Base-by-base conservation (phyloP, 1,140 invertebrate species). In the Drosophila hydei region DNA sequence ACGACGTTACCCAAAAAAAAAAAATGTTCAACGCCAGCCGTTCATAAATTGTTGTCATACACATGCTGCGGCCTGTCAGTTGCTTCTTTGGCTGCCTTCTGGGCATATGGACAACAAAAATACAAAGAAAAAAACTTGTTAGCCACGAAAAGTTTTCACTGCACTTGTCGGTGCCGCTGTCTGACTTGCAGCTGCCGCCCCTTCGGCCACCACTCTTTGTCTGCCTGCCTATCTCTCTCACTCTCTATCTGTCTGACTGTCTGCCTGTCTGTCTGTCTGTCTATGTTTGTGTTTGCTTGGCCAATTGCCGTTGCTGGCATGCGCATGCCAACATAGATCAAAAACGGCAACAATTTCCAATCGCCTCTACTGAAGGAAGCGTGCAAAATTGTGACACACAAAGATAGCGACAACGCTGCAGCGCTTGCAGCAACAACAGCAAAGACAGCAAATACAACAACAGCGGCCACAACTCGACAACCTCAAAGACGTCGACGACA, bases 341-440 rank as follows among this genome's bases (percentile, higher is more conserved):
- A 85, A 88, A 85, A 84, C 73, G 69, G 80, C 73, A 76, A 84
- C 69, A 77, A 73, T 85, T 84, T 84, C 80, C 79, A 79, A 79
- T 72, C 54, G 59, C 38, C 43, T 50, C 2, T 19, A 54, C 45
- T 68, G 67, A 72, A 85, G 77, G 80, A 85, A 85, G 80, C 80
- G 80, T 85, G 80, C 80, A 85, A 85, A 85, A 79, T 75, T 77
- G 80, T 84, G 80, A 85, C 80, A 85, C 80, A 85, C 80, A 85
- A 85, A 85, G 80, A 85, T 85, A 88, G 75, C 72, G 65, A 76
- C 75, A 40, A 60, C 47, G 36, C 27, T 19, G 14, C 25, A 58
- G 30, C 51, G 40, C 40, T 33, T 33, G 30, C 25, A 21, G 23
- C 42, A 50, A 42, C 43, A 61, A 52, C 58, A 54, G 45, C 65